Base-by-base conservation (phyloP, 2,888 invertebrate genomes). In the Drosophila buzzatii region DNA sequence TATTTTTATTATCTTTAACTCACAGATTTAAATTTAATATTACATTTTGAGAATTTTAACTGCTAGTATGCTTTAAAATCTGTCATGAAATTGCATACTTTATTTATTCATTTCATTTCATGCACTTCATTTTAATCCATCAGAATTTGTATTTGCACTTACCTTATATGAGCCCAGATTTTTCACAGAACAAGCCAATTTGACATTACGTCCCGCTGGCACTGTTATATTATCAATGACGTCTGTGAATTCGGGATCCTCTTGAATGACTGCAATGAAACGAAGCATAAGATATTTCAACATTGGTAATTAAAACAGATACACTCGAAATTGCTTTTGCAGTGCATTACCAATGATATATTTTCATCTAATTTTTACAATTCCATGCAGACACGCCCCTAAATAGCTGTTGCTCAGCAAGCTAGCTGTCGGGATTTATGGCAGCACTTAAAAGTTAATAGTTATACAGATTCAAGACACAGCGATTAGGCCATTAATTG, bases 141-240 rank as follows among this genome's bases (percentile, higher is more conserved):
- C 1, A 5, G 2, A 1, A 6, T n/a, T 31, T 49, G 1, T 2
- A 6, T 31, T 5, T 47, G 8, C 9, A 73, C 91, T 92, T 85
- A 93, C 93, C 92, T 93, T 93, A 70, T 93, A 93, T 35, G 93
- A 91, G 77, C 93, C 93, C 18, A 93, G 88, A 91, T 93, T 93
- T 89, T 93, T 93, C 53, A 93, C 93, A 45, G 93, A 93, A 72
- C 93, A 93, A 58, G 93, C 93, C 82, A 93, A 89, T 88, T 93
- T 93, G 55, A 93, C 92, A 84, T 93, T 93, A 67, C 93, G 88
- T 71, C 93, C 93, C 73, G 93, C 93, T 72, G 98, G 96, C 79
- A 97, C 97, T 61, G 98, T 98, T 88, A 97, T 96, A 94, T 98
- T 98, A 92, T 97, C 96, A 90, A 98, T 98, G 90, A 96, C 95